Percentiles rank a stretch among this genome's conserved stretches.
Evolutionary conservation across 2,113 vertebrate species (phyloP).

Genomic region (Spea bombifrons): DNA sequence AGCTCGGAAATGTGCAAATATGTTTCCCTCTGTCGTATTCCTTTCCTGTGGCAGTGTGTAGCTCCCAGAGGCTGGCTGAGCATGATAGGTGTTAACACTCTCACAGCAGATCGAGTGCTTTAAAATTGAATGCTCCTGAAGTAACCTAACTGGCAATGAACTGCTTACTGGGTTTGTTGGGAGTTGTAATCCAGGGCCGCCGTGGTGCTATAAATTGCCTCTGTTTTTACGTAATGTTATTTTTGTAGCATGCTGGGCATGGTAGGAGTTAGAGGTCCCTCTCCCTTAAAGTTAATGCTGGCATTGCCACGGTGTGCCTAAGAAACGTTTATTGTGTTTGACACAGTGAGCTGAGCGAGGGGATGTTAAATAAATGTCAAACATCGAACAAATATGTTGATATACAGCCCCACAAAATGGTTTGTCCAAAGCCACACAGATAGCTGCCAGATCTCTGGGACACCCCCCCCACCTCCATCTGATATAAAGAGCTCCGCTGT

Average conservation of each 20-base stretch:
- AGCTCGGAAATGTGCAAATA: too few species aligned
- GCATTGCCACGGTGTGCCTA: conserved; percentile 11
- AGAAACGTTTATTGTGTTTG: conserved; percentile 24
- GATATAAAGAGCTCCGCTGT: conserved; percentile 35
- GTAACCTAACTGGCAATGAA: background rate
- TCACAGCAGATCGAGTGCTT: too few species aligned
- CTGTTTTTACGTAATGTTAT: background rate
- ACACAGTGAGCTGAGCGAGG: conserved; percentile 16
- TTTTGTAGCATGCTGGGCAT: background rate
- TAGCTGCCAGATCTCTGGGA: conserved; percentile 23
- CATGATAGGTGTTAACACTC: too few species aligned
- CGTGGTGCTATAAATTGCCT: background rate
- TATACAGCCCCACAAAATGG: conserved; percentile 33
- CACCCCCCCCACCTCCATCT: conserved; percentile 4
- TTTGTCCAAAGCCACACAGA: conserved; percentile 40
- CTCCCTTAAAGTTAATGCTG: background rate
- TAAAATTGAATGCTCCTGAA: too few species aligned
- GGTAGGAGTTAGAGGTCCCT: background rate
- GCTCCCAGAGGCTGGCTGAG: too few species aligned
- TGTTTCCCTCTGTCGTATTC: too few species aligned
- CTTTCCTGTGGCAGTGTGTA: too few species aligned
- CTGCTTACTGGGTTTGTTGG: background rate
- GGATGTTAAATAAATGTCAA: conserved; percentile 34
- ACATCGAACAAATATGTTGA: conserved; percentile 36
- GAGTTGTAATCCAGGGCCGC: background rate